Evolutionary conservation across 1,140 invertebrate genomes (phyloP), one percentile per base, ranked within the genome.

Genomic region (Lordiphosa stackelbergi): DNA sequence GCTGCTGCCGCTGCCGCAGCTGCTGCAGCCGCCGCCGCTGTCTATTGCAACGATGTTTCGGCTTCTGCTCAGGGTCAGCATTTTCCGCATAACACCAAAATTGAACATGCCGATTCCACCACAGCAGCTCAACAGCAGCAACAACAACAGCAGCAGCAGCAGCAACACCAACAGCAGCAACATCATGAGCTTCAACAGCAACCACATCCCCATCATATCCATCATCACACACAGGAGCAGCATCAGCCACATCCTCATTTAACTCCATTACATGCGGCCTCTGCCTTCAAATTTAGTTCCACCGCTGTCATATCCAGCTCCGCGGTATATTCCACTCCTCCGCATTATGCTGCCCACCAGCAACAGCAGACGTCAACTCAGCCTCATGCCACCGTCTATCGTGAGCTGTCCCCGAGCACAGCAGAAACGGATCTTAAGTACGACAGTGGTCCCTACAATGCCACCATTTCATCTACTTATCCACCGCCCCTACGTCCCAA

Each of bases 401-500:
- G 75, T 0, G 75, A 83, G 1, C 57, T 81, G 9, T 81, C 75
- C 4, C 72, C 75, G 19, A 58, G 47, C 19, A 51, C 55, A 16
- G 52, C 48, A 5, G 81, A 86, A 4, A 28, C 64, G 10, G 85
- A 85, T 19, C 53, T 86, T 1, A 87, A 87, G 63, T 87, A 87
- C 46, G 85, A 87, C 6, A 86, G 63, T 49, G 70, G 83, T 45
- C 85, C 85, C 10, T 87, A 86, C 35, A 86, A 87, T 53, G 58
- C 72, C 9, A 73, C 85, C 13, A 85, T 87, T 40, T 85, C 83
- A 0, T 85, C 85, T 19, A 85, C 83, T 1, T 87, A 87, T 64
- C 56, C 85, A 5, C 24, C 71, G 2, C 53, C 63, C 1, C 46
- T 87, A 53, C 57, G 85, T 0, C 73, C 85, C 8, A 72, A 47